phyloP scores from a whole-genome alignment of 2,113 vertebrate species.

The Poeciliopsis retropinna region DNA sequence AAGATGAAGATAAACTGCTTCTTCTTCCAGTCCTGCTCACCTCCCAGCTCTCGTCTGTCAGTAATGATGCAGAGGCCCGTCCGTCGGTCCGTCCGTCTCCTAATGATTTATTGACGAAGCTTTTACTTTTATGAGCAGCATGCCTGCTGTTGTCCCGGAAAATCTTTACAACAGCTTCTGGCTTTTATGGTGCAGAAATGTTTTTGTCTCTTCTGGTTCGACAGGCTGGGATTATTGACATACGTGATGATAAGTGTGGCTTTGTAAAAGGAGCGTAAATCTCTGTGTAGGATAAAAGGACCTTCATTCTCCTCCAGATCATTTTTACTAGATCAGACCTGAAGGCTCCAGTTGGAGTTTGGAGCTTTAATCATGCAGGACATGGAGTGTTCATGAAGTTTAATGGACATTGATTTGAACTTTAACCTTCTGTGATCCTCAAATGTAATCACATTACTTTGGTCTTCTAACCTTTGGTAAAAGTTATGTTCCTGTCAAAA shows the following conservation, averaged over 20 bases:
- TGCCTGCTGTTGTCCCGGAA: conserved; percentile 4
- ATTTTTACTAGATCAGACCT: background rate
- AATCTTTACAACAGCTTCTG: conserved; percentile 14
- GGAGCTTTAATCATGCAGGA: too few relatives aligned
- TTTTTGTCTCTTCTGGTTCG: background rate
- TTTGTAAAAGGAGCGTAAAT: background rate
- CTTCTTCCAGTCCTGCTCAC: background rate
- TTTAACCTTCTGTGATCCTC: too few relatives aligned
- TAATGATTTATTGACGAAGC: conserved; percentile 45
- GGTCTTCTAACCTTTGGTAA: too few relatives aligned
- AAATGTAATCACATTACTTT: too few relatives aligned
- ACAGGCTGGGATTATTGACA: too few relatives aligned
- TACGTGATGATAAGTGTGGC: background rate
- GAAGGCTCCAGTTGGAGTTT: too few relatives aligned
- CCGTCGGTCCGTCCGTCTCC: background rate
- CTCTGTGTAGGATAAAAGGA: background rate
- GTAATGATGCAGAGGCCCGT: too few relatives aligned
- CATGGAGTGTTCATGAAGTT: too few relatives aligned
- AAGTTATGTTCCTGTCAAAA: too few relatives aligned
- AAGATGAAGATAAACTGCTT: conserved; percentile 7
- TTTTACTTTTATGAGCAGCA: conserved; percentile 17
- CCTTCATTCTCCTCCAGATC: background rate
- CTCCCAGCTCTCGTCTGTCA: background rate
- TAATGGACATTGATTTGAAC: too few relatives aligned
- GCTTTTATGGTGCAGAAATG: background rate